These are phyloP conservation scores for Lacanobia oleracea DNA, from an alignment of 2,888 invertebrate genomes.

Conservation along the genomic window DNA sequence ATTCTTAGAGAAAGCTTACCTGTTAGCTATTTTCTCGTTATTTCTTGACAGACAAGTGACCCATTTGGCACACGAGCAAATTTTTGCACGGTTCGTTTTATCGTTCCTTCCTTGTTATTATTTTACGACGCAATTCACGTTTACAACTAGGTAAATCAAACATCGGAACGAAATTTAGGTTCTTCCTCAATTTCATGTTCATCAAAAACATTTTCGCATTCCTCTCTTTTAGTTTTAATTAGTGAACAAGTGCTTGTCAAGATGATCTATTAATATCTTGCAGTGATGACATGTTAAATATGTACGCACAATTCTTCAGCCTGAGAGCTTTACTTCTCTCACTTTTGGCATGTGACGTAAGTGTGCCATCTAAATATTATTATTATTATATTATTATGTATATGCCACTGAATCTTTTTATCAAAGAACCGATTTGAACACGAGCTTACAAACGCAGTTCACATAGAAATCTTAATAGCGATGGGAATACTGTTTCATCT, in stretches of 20 bases:
- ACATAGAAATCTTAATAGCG: conserved; percentile 44
- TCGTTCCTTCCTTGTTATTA: conserved; percentile 73
- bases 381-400: too few relatives aligned
- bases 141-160: conserved; percentile 48
- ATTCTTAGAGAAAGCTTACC: conserved; percentile 69
- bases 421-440: conserved; percentile 42
- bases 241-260: conserved; percentile 62
- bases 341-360: conserved; percentile 66
- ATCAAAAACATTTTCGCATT: conserved; percentile 44
- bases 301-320: conserved; percentile 60
- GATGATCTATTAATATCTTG: conserved; percentile 68
- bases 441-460: conserved; percentile 24
- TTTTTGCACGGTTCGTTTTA: conserved; percentile 71
- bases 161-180: conserved; percentile 19
- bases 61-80: conserved; percentile 83
- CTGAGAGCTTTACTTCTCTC: conserved; percentile 55
- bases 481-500: conserved; percentile 30
- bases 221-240: conserved; percentile 70
- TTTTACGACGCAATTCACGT: conserved; percentile 51
- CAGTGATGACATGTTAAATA: conserved; percentile 68
- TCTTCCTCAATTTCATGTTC: conserved; percentile 30
- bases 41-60: conserved; percentile 82
- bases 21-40: conserved; percentile 73
- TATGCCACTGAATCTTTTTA: conserved; percentile 46
- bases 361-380: conserved; percentile 61